phyloP scores from a whole-genome alignment of 2,113 vertebrate genomes.

The Sinocyclocheilus anshuiensis region DNA sequence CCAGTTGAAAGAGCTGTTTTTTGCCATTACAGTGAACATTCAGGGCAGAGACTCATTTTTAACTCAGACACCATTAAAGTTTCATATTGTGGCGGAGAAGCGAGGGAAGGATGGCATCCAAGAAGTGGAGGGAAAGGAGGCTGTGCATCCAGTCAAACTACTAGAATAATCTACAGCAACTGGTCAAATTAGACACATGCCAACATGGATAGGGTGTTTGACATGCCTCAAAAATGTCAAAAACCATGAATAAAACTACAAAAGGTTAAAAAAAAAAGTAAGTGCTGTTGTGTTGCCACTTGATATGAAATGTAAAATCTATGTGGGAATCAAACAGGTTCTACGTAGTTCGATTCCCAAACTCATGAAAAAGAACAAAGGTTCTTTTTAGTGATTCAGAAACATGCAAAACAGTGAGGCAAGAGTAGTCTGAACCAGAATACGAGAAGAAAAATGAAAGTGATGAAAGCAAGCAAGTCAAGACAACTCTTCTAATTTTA shows the following conservation, averaged over 20 bases:
- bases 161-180: not conserved
- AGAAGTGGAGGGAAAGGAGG: not conserved
- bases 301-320: not conserved
- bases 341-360: too few relatives aligned
- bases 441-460: too few relatives aligned
- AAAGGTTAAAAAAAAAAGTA: not conserved
- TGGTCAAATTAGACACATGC: not conserved
- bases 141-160: not conserved
- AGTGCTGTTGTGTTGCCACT: not conserved
- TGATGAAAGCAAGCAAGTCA: too few relatives aligned
- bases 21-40: constrained; percentile 58
- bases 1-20: constrained; percentile 37
- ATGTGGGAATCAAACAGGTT: not conserved
- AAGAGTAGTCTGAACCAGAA: too few relatives aligned
- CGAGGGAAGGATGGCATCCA: not conserved
- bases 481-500: too few relatives aligned
- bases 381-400: not conserved
- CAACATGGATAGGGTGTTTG: not conserved
- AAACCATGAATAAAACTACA: not conserved
- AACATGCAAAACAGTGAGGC: too few relatives aligned
- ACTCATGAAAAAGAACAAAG: too few relatives aligned
- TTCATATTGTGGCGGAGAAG: constrained; percentile 60
- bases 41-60: constrained; percentile 69
- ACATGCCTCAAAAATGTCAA: not conserved
- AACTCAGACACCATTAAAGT: constrained; percentile 75